Percentiles rank a stretch among this genome's conserved stretches.
phyloP scores from a whole-genome alignment of 2,888 invertebrate genomes.

The Cryptosula pallasiana region DNA sequence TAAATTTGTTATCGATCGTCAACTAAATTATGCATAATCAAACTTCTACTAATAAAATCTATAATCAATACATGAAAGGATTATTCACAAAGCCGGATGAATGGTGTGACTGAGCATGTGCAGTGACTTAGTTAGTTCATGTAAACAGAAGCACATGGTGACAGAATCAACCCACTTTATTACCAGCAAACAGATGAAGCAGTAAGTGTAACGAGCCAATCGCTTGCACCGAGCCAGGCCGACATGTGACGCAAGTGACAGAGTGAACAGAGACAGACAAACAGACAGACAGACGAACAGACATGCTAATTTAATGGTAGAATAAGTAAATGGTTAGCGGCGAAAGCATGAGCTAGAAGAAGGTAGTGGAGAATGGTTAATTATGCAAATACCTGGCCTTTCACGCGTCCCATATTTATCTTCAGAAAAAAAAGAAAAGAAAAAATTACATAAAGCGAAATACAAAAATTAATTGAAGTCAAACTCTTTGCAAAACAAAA shows the following conservation, averaged over 20 bases:
- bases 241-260: neutral
- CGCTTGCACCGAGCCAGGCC: neutral
- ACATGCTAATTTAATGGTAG: neutral
- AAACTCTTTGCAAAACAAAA: no score
- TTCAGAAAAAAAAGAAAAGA: neutral
- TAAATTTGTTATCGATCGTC: no score
- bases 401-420: neutral
- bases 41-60: no score
- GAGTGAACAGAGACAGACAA: no score
- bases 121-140: no score
- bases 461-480: neutral
- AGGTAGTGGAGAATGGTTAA: neutral
- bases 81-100: no score
- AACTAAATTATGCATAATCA: no score
- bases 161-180: neutral
- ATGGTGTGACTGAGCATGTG: no score
- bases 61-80: no score
- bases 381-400: neutral
- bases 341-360: neutral
- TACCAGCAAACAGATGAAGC: neutral
- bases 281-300: neutral
- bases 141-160: neutral
- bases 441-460: neutral
- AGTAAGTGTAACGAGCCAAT: neutral
- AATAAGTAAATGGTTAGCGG: neutral